Conservation (phyloP, 2,797 vertebrate genomes). For the Parotocinclus haroldoi region DNA sequence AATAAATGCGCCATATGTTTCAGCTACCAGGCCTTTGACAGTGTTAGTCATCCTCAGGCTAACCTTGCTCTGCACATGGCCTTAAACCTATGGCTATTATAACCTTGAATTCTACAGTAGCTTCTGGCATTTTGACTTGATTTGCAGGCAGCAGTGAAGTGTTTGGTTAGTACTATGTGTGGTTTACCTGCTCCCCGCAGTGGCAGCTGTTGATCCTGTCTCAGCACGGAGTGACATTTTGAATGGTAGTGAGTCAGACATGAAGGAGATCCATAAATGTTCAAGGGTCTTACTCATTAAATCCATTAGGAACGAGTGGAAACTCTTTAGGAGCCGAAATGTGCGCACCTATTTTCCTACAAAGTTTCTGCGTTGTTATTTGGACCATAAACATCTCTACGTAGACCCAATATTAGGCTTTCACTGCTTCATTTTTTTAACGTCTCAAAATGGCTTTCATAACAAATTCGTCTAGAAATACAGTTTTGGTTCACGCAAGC, state of each 20-base stretch:
- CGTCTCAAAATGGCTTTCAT: no score
- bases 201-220: conserved; percentile 22
- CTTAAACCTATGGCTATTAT: conserved; percentile 19
- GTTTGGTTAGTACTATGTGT: not conserved
- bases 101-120: conserved; percentile 4
- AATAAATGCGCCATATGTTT: not conserved
- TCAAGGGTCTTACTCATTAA: no score
- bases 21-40: not conserved
- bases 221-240: conserved; percentile 12
- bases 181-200: not conserved
- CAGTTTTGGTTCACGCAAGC: no score
- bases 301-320: no score
- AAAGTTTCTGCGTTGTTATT: no score
- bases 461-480: no score
- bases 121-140: not conserved
- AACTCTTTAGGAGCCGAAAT: no score
- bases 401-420: no score
- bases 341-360: no score
- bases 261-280: no score
- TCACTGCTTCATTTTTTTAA: no score
- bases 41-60: not conserved
- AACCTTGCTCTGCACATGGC: conserved; percentile 26
- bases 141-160: not conserved
- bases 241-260: conserved; percentile 4
- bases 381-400: no score